Base-by-base conservation (phyloP, 2,888 invertebrate species). In the Silvanus unidentatus region DNA sequence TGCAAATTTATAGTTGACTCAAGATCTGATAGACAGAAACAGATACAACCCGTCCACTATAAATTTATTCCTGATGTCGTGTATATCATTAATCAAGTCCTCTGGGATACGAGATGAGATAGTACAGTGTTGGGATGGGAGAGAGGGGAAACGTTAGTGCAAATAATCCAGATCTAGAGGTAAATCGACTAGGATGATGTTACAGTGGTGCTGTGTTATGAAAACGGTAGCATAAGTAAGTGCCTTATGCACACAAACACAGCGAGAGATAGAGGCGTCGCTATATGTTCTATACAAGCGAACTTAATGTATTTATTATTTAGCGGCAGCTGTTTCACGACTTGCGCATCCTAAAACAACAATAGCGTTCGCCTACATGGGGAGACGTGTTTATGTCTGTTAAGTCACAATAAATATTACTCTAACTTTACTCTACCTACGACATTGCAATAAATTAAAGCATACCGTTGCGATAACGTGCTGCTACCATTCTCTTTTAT, bases 21-120 rank as follows among this genome's bases (percentile, higher is more conserved):
- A 56, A 57, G 58, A 60, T 60, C 54, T 58, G 57, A 62, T 59
- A 57, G 59, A 57, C 54, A 53, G 58, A 60, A 59, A 59, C 57
- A 57, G 60, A 62, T 59, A 57, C 50, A 51, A 49, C 48, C 49
- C 51, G 47, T 46, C 53, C 49, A 53, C 58, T 53, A 58, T 60
- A 59, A 57, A 60, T 60, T 58, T 62, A 59, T 60, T 53, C 47
- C 32, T 44, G 47, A 50, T 57, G 54, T 57, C 53, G 51, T 50
- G 52, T 50, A 50, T 50, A 56, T 58, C 58, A 57, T 61, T 59
- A 57, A 61, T 61, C 59, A 61, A 57, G 53, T 32, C 32, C n/a
- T 32, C 32, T 32, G 32, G 11, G 13, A 32, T 32, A 5, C 6
- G 3, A 22, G 22, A 3, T 5, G 22, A 5, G 22, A n/a, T n/a